Evolutionary conservation across 2,113 vertebrate species (phyloP).

Genomic region (Podarcis muralis): DNA sequence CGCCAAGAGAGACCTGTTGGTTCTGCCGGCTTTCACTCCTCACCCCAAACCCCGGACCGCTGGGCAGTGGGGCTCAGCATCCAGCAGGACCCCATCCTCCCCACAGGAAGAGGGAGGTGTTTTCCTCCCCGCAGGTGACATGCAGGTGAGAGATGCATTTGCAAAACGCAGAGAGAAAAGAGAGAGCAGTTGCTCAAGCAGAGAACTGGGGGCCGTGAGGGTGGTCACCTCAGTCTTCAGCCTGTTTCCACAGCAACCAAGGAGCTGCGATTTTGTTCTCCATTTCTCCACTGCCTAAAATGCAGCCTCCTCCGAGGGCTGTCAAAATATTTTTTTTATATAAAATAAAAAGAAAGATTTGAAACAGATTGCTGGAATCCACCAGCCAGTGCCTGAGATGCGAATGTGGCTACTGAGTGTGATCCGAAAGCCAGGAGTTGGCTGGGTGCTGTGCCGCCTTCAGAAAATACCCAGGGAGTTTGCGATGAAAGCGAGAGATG

Average conservation of each 20-base stretch:
- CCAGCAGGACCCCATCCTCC: too few relatives aligned
- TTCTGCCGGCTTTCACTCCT: background rate
- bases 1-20: too few relatives aligned
- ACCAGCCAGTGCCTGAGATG: too few relatives aligned
- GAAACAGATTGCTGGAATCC: background rate
- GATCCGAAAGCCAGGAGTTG: background rate
- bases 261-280: background rate
- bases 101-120: too few relatives aligned
- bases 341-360: too few relatives aligned
- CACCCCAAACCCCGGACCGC: background rate
- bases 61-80: background rate
- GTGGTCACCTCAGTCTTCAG: background rate
- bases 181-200: background rate
- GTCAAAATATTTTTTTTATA: background rate
- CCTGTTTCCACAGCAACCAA: conserved; percentile 1
- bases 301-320: background rate
- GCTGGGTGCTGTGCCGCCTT: background rate
- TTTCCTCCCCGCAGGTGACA: background rate
- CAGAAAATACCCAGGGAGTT: background rate
- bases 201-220: background rate
- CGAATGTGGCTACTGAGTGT: background rate
- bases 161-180: background rate
- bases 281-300: background rate
- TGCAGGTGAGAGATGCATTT: background rate
- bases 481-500: background rate